Evolutionary conservation across 2,888 invertebrate species (phyloP).

Genomic region (Agriopis marginaria): DNA sequence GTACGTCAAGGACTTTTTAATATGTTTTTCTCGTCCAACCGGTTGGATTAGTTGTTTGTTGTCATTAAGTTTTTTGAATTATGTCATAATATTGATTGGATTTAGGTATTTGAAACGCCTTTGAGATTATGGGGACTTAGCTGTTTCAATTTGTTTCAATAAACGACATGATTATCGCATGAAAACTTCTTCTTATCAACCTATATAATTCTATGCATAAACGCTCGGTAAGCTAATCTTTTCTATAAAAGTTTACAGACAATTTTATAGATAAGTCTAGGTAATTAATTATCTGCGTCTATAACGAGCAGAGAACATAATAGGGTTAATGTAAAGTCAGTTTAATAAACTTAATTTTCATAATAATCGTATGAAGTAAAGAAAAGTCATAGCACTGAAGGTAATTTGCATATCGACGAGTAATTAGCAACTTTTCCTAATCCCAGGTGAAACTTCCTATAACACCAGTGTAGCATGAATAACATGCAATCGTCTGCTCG

Average conservation of each 20-base stretch:
- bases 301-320: not conserved
- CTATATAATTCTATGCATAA: no score
- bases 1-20: slow-evolving; percentile 28
- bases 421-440: slow-evolving; percentile 67
- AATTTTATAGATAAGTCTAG: no score
- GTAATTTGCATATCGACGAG: slow-evolving; percentile 34
- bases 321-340: not conserved
- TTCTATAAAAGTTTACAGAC: no score
- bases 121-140: not conserved
- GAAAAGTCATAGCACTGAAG: not conserved
- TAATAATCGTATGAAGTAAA: not conserved
- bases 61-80: slow-evolving; percentile 25
- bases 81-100: slow-evolving; percentile 30
- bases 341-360: not conserved
- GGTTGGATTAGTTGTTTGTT: slow-evolving; percentile 41
- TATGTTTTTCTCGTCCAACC: slow-evolving; percentile 40
- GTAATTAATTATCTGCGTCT: not conserved
- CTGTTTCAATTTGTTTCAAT: not conserved
- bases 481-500: slow-evolving; percentile 54
- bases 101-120: not conserved
- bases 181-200: not conserved
- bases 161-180: not conserved
- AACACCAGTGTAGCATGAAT: slow-evolving; percentile 60
- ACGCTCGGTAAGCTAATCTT: no score
- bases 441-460: slow-evolving; percentile 58